phyloP scores from a whole-genome alignment of 2,797 vertebrate species.

The Tamandua tetradactyla region DNA sequence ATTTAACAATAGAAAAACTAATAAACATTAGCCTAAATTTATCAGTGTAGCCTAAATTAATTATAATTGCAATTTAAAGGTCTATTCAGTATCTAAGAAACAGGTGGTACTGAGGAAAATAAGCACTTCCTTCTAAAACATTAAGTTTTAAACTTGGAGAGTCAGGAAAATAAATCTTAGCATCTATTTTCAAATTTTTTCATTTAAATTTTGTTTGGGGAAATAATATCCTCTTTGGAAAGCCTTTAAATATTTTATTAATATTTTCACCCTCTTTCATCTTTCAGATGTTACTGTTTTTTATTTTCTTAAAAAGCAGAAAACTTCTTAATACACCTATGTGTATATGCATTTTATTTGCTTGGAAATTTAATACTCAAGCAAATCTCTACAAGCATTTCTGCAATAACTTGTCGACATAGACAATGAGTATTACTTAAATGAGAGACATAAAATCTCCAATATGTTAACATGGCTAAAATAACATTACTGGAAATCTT shows the following conservation, averaged over 20 bases:
- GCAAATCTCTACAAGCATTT: neutral
- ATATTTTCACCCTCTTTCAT: neutral
- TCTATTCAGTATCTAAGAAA: neutral
- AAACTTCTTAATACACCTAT: neutral
- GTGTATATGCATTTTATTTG: neutral
- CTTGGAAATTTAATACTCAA: conserved; percentile 36
- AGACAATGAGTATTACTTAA: conserved; percentile 21
- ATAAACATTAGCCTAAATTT: neutral
- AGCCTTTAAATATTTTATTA: neutral
- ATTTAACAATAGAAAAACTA: neutral
- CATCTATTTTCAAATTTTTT: neutral
- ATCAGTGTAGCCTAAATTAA: neutral
- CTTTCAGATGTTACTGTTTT: neutral
- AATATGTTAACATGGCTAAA: neutral
- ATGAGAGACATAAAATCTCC: conserved; percentile 25
- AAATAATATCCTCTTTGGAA: neutral
- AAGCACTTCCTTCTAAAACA: neutral
- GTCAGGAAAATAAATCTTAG: neutral
- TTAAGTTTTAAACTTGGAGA: neutral
- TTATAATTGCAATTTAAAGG: neutral
- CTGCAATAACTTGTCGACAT: neutral
- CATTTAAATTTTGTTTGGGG: neutral
- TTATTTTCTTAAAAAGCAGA: neutral
- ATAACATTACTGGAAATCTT: conserved; percentile 59
- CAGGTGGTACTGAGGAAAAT: neutral